Evolutionary conservation across 2,797 vertebrate genomes (phyloP).

Genomic region (Anas acuta): DNA sequence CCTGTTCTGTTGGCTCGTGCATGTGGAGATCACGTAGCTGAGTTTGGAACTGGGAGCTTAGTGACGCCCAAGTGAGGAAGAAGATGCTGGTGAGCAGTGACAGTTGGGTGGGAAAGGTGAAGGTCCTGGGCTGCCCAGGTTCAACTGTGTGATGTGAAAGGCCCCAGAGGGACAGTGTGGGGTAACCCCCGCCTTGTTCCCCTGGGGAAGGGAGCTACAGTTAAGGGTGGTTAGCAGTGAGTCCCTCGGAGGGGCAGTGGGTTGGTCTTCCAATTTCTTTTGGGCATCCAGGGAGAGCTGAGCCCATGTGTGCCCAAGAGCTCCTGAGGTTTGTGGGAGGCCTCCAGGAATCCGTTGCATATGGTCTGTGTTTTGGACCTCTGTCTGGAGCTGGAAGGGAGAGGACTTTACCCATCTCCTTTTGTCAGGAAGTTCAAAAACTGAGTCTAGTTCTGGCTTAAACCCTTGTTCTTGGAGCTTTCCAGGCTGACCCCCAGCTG

Average conservation of each 20-base stretch:
- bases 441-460: neutral
- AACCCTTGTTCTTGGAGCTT: neutral
- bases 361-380: neutral
- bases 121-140: neutral
- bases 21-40: accelerated
- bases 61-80: neutral
- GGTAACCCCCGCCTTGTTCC: neutral
- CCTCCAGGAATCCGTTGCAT: neutral
- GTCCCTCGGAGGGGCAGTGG: accelerated
- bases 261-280: neutral
- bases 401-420: neutral
- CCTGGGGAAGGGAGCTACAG: neutral
- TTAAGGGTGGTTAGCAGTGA: neutral
- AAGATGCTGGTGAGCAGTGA: neutral
- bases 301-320: neutral
- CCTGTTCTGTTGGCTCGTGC: neutral
- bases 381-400: neutral
- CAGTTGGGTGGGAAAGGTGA: neutral
- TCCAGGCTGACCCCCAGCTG: neutral
- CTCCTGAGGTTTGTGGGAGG: neutral
- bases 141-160: neutral
- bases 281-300: neutral
- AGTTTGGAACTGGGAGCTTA: neutral
- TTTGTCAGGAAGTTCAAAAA: neutral
- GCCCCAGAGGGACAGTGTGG: neutral